Base-by-base conservation (phyloP, 2,113 vertebrate species). In the Polyodon spathula region DNA sequence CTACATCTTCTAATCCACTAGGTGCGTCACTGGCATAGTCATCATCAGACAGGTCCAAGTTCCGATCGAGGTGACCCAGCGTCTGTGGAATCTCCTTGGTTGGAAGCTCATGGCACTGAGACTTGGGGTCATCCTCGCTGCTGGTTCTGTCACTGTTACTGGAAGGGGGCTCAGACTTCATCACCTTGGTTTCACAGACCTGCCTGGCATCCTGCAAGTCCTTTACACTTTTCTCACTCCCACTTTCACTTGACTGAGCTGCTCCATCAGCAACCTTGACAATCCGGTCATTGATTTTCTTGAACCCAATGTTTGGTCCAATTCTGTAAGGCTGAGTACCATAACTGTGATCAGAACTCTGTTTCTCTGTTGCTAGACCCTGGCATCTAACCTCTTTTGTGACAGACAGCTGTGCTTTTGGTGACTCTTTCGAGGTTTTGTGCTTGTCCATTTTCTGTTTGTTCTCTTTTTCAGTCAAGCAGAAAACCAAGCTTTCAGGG, bases 11-110 rank as follows among this genome's bases (percentile, higher is more conserved):
- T 12, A 56, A 50, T 51, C 67, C 76, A 44, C 77, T 88, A 37
- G 71, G 72, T 9, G 76, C 71, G 48, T 84, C 73, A 6, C 78
- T 83, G 62, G 71, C 74, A 44, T 80, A 83, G 54, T 81, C 78
- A 6, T 51, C 70, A 1, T 81, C 78, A 17, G 80, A 77, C n/a
- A 72, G 46, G 54, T 76, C 72, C 37, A 76, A 69, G 54, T 58
- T 60, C 44, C 66, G 50, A 0, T 74, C 59, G 16, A 15, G 53
- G 4, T 59, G 60, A 27, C 57, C 16, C 14, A n/a, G 14, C 63
- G 4, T 5, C 14, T 70, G 69, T 42, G 40, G 15, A 27, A 38
- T 53, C 3, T 61, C 56, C 40, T 39, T 68, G 43, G 60, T 67
- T 3, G 64, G 56, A 56, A 64, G 63, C 6, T 52, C 66, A 64